These are phyloP conservation scores for Lepidochrysops patricia DNA, from an alignment of 2,888 invertebrate species.

Conservation along the genomic window DNA sequence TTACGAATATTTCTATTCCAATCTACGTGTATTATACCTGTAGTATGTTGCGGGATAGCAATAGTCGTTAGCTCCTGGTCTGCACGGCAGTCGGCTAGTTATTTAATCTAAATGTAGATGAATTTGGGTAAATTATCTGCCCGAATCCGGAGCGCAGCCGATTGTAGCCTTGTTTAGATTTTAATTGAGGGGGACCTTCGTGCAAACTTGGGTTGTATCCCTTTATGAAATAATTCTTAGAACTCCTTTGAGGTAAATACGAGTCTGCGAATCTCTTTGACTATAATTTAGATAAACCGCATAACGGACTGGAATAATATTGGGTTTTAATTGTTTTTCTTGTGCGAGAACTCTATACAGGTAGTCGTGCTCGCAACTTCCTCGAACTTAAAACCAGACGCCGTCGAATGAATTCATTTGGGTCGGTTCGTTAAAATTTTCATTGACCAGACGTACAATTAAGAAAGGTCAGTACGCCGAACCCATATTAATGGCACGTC, in stretches of 20 bases:
- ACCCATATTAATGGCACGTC: background rate
- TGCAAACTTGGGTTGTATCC: slow-evolving; percentile 19
- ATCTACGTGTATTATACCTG: background rate
- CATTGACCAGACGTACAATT: background rate
- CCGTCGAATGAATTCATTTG: background rate
- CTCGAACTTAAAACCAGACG: background rate
- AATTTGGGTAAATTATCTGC: slow-evolving; percentile 30
- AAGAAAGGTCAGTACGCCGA: background rate
- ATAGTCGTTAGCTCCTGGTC: slow-evolving; percentile 26
- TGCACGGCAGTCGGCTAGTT: slow-evolving; percentile 30
- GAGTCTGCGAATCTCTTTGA: slow-evolving; percentile 10
- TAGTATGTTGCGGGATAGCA: background rate
- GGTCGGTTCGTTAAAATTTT: background rate
- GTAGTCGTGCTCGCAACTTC: background rate
- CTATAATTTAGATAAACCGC: slow-evolving; percentile 6
- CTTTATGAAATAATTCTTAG: slow-evolving; percentile 20
- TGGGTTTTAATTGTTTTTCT: background rate
- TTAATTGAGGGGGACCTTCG: slow-evolving; percentile 37
- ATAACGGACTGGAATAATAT: slow-evolving; percentile 5
- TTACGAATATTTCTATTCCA: background rate
- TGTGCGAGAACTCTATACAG: background rate
- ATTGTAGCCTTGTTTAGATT: slow-evolving; percentile 34
- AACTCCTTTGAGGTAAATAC: slow-evolving; percentile 20
- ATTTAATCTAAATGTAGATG: slow-evolving; percentile 41
- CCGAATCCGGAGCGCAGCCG: slow-evolving; percentile 30